Base-by-base conservation (phyloP, 2,888 invertebrate genomes). In the Cheilosia vulpina region DNA sequence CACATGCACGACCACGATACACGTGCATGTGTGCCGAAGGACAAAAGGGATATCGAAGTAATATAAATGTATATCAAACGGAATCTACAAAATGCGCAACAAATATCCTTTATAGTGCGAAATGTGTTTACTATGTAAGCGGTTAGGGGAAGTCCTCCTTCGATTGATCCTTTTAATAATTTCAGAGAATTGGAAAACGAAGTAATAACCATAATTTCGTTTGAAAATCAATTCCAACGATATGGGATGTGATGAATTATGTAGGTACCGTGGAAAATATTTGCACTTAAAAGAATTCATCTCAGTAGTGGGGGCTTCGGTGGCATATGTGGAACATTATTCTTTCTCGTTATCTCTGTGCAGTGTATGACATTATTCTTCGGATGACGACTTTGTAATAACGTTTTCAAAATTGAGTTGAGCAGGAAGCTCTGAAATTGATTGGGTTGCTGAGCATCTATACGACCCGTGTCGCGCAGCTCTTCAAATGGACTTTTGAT, bases 151-250 rank as follows among this genome's bases (percentile, higher is more conserved):
- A 45, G 7, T 17, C n/a, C n/a, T 45, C 45, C n/a, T n/a, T n/a
- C 43, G n/a, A n/a, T 43, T n/a, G 4, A n/a, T 17, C 7, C 17
- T 45, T 15, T 45, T 17, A n/a, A 45, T n/a, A 17, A n/a, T 38
- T 57, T 57, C 31, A 17, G 34, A 2, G 34, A 34, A 57, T 57
- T 57, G 38, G 34, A 57, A 57, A 9, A 34, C 11, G 57, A 57
- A 57, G 57, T 57, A n/a, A 38, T 55, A 55, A 31, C 7, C 31
- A 55, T 55, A 55, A 55, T 17, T 55, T 27, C n/a, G 15, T 55
- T 55, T 55, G 55, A 55, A 55, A 47, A 27, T 55, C 15, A 55
- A 15, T 15, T 27, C 5, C 9, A 6, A 55, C 7, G 27, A 34
- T 34, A 34, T 34, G 17, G 27, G 11, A 34, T n/a, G 5, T 43